Evolutionary conservation across 2,113 vertebrate species (phyloP).

Genomic region (Cottus gobio): DNA sequence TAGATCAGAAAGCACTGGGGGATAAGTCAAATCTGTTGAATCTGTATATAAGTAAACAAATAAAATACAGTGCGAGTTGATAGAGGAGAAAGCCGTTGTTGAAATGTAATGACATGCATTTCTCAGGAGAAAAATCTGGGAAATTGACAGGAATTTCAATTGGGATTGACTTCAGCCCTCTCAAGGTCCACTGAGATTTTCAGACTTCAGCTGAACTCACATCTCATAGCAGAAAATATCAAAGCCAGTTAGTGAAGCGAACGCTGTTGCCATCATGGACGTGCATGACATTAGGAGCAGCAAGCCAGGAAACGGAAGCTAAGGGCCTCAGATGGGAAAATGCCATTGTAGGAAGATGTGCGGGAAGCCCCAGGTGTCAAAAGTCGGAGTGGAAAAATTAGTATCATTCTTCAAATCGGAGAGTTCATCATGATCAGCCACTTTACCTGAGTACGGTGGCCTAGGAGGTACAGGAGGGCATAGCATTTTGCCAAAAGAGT

Average conservation of each 20-base stretch:
- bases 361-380: slow-evolving; percentile 54
- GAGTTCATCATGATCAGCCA: background rate
- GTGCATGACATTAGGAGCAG: slow-evolving; percentile 22
- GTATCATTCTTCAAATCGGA: slow-evolving; percentile 45
- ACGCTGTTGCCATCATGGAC: background rate
- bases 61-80: slow-evolving; percentile 40
- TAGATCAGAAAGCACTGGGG: slow-evolving; percentile 48
- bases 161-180: slow-evolving; percentile 20
- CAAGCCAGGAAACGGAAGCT: slow-evolving; percentile 20
- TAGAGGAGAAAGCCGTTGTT: slow-evolving; percentile 16
- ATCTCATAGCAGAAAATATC: background rate
- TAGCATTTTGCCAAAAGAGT: slow-evolving; percentile 88
- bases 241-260: slow-evolving; percentile 36
- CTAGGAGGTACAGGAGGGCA: slow-evolving; percentile 96
- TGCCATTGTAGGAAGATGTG: slow-evolving; percentile 15
- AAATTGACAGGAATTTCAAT: slow-evolving; percentile 57
- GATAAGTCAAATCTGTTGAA: slow-evolving; percentile 46
- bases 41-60: slow-evolving; percentile 60
- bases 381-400: slow-evolving; percentile 69
- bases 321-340: slow-evolving; percentile 25
- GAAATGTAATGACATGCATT: slow-evolving; percentile 37
- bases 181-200: slow-evolving; percentile 36
- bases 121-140: slow-evolving; percentile 9
- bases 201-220: background rate
- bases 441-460: slow-evolving; percentile 91